These are phyloP conservation scores for Chrysotoxum bicinctum DNA, from an alignment of 2,888 invertebrate species.

Conservation along the genomic window DNA sequence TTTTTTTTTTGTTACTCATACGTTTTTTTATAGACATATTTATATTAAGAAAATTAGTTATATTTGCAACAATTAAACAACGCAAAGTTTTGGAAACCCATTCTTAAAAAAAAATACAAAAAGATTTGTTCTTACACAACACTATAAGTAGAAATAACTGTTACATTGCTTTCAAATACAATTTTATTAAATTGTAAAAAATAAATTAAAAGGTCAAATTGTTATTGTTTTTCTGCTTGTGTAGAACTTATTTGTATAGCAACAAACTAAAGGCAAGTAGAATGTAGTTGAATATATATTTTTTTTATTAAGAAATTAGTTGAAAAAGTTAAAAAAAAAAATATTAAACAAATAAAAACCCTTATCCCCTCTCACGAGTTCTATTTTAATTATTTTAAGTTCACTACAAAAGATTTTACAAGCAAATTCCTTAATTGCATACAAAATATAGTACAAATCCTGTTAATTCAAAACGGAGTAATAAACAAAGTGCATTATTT, in stretches of 20 bases:
- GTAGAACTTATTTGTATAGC: slow-evolving; percentile 78
- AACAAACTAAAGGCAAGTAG: slow-evolving; percentile 77
- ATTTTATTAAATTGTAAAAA: slow-evolving; percentile 48
- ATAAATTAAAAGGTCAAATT: slow-evolving; percentile 48
- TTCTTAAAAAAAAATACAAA: slow-evolving; percentile 38
- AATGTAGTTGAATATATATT: slow-evolving; percentile 75
- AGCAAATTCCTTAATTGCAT: slow-evolving; percentile 51
- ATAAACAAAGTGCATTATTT: slow-evolving; percentile 7
- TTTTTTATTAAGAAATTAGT: slow-evolving; percentile 45
- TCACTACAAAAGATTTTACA: slow-evolving; percentile 36
- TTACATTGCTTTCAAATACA: slow-evolving; percentile 65
- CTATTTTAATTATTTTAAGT: slow-evolving; percentile 23
- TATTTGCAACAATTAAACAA: slow-evolving; percentile 59
- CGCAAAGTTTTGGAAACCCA: slow-evolving; percentile 27
- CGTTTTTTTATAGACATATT: slow-evolving; percentile 70
- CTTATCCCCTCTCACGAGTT: slow-evolving; percentile 55
- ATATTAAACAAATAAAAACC: not conserved
- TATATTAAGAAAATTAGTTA: slow-evolving; percentile 54
- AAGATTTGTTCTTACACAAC: slow-evolving; percentile 36
- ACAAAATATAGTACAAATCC: slow-evolving; percentile 38
- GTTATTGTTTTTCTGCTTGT: slow-evolving; percentile 79
- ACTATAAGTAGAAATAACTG: slow-evolving; percentile 60
- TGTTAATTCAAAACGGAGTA: slow-evolving; percentile 38
- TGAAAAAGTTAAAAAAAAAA: slow-evolving; percentile 13
- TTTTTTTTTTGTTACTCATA: slow-evolving; percentile 18